Base-by-base conservation (phyloP, 37 sponge, comb jelly and placozoan genomes). In the Ephydatia muelleri region DNA sequence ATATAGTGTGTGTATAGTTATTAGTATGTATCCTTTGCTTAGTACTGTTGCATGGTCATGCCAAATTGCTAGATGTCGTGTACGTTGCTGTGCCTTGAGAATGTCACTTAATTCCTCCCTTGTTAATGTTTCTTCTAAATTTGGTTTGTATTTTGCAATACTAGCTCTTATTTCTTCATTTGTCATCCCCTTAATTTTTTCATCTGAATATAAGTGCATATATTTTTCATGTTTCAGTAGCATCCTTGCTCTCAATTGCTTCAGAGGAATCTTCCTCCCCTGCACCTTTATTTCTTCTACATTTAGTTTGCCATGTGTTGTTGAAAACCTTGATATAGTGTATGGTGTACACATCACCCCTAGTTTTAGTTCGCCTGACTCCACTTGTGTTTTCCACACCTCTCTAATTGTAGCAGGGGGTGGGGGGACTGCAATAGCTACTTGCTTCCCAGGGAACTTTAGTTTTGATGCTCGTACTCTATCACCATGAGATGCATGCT, bases 31-130 rank as follows among this genome's bases (percentile, higher is more conserved):
- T 9, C 79, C 86, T 36, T 28, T 57, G 4, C 64, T 23, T 21
- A 78, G 57, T 29, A 78, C 2, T 8, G 79, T 85, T 14, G 76
- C 74, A 43, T 85, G 86, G 43, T 85, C 86, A 68, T 85, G 86
- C 84, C 84, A 84, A 36, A 84, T 33, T 36, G 72, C 68, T 6
- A 84, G 84, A 31, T 67, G 39, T 16, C 84, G 65, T 2, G 38
- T 84, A 29, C 28, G 67, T 64, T 84, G 76, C 21, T 29, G 5
- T 21, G 40, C 21, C 34, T 72, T 67, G 65, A 84, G 38, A 35
- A 34, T 26, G 28, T 35, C 38, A 23, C 14, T 49, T 29, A 82
- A 64, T 23, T 82, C 83, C 72, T 82, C 73, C 33, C 16, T 57
- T 57, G 57, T 21, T 57, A 57, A 57, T 14, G 57, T 57, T 14